Conservation (phyloP, 2,888 invertebrate genomes). For the Diarsia dahlii region DNA sequence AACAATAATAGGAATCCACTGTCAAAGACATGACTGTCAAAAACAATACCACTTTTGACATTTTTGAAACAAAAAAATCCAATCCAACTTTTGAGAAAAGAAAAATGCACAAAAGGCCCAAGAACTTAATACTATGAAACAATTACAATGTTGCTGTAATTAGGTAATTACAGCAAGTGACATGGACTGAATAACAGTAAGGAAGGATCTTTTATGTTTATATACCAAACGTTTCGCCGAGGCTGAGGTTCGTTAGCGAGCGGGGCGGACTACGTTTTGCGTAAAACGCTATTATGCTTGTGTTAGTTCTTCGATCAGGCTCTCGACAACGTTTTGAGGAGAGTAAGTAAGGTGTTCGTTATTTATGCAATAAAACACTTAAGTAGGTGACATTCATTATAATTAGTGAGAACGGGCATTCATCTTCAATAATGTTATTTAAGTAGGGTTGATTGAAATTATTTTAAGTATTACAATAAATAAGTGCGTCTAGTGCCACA, state of each 20-base stretch:
- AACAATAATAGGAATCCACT: conserved; percentile 40
- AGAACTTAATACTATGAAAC: not conserved
- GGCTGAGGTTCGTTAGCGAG: conserved; percentile 30
- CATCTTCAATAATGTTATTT: not conserved
- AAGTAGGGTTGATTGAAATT: not conserved
- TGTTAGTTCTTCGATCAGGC: not conserved
- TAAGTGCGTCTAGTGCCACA: not conserved
- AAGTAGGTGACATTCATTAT: not conserved
- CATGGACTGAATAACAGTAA: conserved; percentile 45
- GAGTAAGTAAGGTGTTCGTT: not conserved
- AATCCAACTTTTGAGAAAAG: not conserved
- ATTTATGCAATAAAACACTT: not conserved
- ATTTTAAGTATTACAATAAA: not conserved
- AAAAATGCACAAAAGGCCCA: too few relatives aligned
- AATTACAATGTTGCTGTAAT: conserved; percentile 17
- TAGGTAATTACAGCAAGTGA: conserved; percentile 35
- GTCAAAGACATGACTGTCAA: not conserved
- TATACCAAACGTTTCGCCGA: conserved; percentile 41
- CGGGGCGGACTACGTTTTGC: conserved; percentile 22
- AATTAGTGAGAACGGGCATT: not conserved
- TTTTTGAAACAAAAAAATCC: not conserved
- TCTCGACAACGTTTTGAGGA: not conserved
- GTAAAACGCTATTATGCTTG: conserved; percentile 34
- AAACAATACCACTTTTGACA: conserved; percentile 47
- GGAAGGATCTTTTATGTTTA: conserved; percentile 55